Percentiles rank a stretch among this genome's conserved stretches.
Evolutionary conservation across 2,797 vertebrate species (phyloP).

Genomic region (Chiloscyllium punctatum): DNA sequence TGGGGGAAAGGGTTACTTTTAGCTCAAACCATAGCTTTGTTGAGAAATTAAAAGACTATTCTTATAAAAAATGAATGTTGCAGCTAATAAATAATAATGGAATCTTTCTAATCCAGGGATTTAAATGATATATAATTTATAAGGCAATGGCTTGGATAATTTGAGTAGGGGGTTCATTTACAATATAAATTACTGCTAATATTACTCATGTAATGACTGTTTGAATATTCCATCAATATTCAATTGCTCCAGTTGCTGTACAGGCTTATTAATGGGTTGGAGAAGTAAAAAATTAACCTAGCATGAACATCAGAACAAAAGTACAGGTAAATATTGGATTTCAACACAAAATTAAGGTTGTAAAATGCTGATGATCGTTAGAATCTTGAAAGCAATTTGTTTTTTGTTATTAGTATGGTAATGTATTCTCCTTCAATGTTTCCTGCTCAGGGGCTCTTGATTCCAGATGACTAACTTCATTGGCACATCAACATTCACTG

Average conservation of each 20-base stretch:
- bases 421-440: not conserved
- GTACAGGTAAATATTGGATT: conserved; percentile 29
- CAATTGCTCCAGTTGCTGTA: conserved; percentile 26
- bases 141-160: conserved; percentile 30
- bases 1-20: not conserved
- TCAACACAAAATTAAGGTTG: not conserved
- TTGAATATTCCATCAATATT: conserved; percentile 35
- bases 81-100: conserved; percentile 38
- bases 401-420: not conserved
- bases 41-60: conserved; percentile 15
- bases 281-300: conserved; percentile 6
- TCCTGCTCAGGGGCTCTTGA: not conserved
- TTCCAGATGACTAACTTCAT: not conserved
- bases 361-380: not conserved
- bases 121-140: conserved; percentile 36
- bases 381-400: conserved; percentile 10
- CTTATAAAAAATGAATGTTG: conserved; percentile 34
- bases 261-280: conserved; percentile 21
- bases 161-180: conserved; percentile 35
- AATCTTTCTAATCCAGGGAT: conserved; percentile 37
- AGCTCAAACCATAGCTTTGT: not conserved
- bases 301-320: conserved; percentile 2
- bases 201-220: conserved; percentile 35
- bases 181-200: conserved; percentile 37
- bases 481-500: not conserved